Percentiles rank a stretch among this genome's conserved stretches.
phyloP scores from a whole-genome alignment of 2,888 invertebrate genomes.

The Crocallis elinguaria region DNA sequence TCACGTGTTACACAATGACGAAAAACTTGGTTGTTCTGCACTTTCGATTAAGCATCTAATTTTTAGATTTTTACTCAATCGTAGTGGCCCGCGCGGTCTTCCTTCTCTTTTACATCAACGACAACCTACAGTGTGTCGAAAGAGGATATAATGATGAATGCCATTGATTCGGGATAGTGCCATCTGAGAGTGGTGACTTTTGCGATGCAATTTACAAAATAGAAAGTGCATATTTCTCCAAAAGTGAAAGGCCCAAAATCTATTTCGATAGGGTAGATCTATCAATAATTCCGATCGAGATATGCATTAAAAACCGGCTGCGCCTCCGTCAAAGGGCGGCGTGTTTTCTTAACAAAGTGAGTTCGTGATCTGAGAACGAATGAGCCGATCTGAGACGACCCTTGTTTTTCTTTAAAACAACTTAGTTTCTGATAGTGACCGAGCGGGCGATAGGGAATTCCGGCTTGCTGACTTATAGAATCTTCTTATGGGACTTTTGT shows the following conservation, averaged over 20 bases:
- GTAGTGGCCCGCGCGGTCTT: too few species aligned
- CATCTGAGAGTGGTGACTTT: too few species aligned
- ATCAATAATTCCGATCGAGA: slow-evolving; percentile 78
- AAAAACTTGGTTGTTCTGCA: too few species aligned
- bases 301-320: slow-evolving; percentile 80
- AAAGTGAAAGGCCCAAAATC: slow-evolving; percentile 55
- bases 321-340: slow-evolving; percentile 72
- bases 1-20: too few species aligned
- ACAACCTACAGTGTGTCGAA: too few species aligned
- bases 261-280: slow-evolving; percentile 54
- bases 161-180: too few species aligned
- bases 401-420: slow-evolving; percentile 80
- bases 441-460: slow-evolving; percentile 51
- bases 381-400: slow-evolving; percentile 68
- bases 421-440: slow-evolving; percentile 72
- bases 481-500: slow-evolving; percentile 27
- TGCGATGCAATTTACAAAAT: not conserved
- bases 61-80: too few species aligned
- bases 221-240: slow-evolving; percentile 24
- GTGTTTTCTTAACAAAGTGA: slow-evolving; percentile 82
- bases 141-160: too few species aligned
- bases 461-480: slow-evolving; percentile 43
- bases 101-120: too few species aligned
- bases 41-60: too few species aligned
- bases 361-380: slow-evolving; percentile 74